Conservation (phyloP, 1,140 invertebrate genomes). For the Gonioctena quinquepunctata region DNA sequence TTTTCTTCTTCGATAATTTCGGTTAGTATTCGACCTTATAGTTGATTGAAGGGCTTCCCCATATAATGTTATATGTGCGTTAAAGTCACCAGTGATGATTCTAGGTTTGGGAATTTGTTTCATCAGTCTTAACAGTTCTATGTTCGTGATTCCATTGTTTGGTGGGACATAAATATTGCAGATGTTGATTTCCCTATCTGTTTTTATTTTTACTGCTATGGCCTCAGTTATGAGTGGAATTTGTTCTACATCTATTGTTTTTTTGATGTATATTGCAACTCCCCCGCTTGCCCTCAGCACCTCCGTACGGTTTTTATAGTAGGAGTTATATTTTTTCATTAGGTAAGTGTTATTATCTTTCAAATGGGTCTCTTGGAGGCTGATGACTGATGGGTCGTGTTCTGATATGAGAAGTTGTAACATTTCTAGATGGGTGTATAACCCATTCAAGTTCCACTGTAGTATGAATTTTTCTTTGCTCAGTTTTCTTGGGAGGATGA, state of each 20-base stretch:
- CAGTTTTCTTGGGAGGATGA: not conserved
- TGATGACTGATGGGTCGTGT: not conserved
- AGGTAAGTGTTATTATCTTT: not conserved
- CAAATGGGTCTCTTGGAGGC: not conserved
- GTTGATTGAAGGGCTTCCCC: not conserved
- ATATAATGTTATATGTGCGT: not conserved
- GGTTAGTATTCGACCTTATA: not conserved
- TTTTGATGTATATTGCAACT: not conserved
- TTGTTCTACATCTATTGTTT: not conserved
- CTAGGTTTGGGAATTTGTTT: constrained; percentile 1
- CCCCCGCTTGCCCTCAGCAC: not conserved
- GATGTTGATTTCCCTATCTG: no score
- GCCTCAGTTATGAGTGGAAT: not conserved
- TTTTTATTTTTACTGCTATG: not conserved
- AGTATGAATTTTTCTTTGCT: not conserved
- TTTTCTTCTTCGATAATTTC: not conserved
- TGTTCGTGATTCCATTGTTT: not conserved
- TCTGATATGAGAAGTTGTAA: not conserved
- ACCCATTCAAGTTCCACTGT: not conserved
- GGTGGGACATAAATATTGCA: not conserved
- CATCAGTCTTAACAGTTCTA: not conserved
- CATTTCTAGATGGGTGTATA: not conserved
- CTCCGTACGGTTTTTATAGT: not conserved
- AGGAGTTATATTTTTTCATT: not conserved
- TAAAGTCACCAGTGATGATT: not conserved